These are phyloP conservation scores for Oscheius onirici DNA, from an alignment of 2,888 invertebrate species.

Conservation along the genomic window DNA sequence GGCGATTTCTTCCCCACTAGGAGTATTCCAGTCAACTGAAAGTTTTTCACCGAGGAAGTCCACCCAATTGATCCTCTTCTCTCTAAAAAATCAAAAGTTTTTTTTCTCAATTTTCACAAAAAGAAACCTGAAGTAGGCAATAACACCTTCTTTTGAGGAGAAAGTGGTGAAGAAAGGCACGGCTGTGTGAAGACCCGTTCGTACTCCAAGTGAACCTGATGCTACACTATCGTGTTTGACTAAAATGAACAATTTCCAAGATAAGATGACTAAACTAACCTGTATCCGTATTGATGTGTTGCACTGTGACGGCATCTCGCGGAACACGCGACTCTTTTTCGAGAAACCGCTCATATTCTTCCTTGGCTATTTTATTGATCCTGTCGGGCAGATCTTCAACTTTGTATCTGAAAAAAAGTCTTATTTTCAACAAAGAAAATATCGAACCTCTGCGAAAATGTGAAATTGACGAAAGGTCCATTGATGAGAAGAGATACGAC, in stretches of 20 bases:
- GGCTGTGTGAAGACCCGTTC: constrained; percentile 61
- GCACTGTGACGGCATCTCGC: constrained; percentile 55
- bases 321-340: constrained; percentile 52
- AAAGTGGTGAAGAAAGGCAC: constrained; percentile 62
- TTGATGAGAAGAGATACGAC: constrained; percentile 55
- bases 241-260: constrained; percentile 30
- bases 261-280: constrained; percentile 1
- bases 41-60: constrained; percentile 56
- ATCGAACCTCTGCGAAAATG: constrained; percentile 50
- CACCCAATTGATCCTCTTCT: constrained; percentile 38
- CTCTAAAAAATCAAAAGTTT: too few species aligned
- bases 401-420: constrained; percentile 2
- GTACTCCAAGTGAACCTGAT: constrained; percentile 57
- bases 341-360: constrained; percentile 57
- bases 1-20: constrained; percentile 56
- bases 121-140: constrained; percentile 57
- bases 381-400: constrained; percentile 19
- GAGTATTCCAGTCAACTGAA: constrained; percentile 60
- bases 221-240: constrained; percentile 60
- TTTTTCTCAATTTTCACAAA: too few species aligned
- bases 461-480: constrained; percentile 63
- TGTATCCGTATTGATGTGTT: constrained; percentile 43
- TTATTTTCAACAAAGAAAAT: background rate
- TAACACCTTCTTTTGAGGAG: constrained; percentile 50
- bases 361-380: constrained; percentile 10